Conservation (phyloP, 1,140 invertebrate species). For the Delia radicum region DNA sequence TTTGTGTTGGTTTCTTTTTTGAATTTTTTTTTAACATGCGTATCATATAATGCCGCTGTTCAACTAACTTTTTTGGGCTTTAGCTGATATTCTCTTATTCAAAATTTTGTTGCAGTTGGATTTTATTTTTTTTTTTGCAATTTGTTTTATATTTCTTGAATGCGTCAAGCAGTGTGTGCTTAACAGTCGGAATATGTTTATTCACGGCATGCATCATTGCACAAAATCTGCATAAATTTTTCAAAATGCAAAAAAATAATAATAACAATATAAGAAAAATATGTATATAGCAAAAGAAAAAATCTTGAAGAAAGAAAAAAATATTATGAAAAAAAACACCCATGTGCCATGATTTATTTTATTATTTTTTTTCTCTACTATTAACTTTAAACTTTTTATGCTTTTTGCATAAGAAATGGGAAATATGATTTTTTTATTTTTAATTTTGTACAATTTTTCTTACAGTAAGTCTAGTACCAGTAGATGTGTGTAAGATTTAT, state of each 20-base stretch:
- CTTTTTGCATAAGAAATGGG: no score
- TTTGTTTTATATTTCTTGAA: background rate
- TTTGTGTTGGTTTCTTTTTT: background rate
- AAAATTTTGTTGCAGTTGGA: background rate
- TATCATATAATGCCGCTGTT: background rate
- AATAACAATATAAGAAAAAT: no score
- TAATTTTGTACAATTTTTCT: background rate
- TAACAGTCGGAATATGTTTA: conserved; percentile 25
- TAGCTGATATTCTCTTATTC: conserved; percentile 8
- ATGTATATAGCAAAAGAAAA: background rate
- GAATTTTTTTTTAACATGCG: conserved; percentile 12
- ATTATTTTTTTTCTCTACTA: background rate
- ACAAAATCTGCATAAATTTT: conserved; percentile 33
- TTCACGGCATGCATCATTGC: conserved; percentile 32
- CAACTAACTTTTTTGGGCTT: background rate
- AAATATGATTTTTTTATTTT: background rate
- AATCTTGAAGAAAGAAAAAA: background rate
- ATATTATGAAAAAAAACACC: no score
- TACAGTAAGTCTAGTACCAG: background rate
- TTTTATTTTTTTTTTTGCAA: background rate
- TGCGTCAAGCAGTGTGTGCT: conserved; percentile 23
- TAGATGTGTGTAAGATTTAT: background rate
- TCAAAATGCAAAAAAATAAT: conserved; percentile 9
- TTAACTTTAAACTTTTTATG: no score
- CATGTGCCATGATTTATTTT: background rate